A percentile compares a stretch with the other conserved stretches of the same genome.
phyloP scores from a whole-genome alignment of 2,113 vertebrate genomes.

The Lota lota region DNA sequence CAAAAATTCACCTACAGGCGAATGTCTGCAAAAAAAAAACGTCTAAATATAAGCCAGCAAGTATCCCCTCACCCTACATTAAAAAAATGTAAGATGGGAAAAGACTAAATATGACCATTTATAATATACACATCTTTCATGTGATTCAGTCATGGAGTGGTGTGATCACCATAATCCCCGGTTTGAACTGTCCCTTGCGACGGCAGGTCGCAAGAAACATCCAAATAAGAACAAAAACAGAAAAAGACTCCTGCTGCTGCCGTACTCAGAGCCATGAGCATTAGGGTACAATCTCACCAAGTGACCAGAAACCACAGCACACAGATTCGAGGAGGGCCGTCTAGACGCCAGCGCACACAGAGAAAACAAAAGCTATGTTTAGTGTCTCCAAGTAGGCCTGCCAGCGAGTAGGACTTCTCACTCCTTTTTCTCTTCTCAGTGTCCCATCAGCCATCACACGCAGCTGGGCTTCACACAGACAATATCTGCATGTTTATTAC shows the following conservation, averaged over 20 bases:
- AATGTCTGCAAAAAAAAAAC: slow-evolving; percentile 23
- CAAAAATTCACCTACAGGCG: slow-evolving; percentile 70
- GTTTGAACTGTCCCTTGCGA: too few relatives aligned
- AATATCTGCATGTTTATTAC: too few relatives aligned
- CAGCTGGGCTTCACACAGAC: too few relatives aligned
- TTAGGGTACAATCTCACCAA: slow-evolving; percentile 46
- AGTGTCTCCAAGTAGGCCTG: slow-evolving; percentile 48
- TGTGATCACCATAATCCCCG: background rate
- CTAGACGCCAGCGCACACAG: slow-evolving; percentile 51
- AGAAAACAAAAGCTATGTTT: slow-evolving; percentile 67
- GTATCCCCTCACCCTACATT: slow-evolving; percentile 5
- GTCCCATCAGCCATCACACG: too few relatives aligned
- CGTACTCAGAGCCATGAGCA: slow-evolving; percentile 36
- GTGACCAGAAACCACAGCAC: slow-evolving; percentile 53
- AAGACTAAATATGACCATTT: background rate
- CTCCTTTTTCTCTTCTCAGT: slow-evolving; percentile 4
- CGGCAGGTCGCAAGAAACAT: background rate
- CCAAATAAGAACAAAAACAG: background rate
- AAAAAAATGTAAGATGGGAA: background rate
- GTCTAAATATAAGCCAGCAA: slow-evolving; percentile 20
- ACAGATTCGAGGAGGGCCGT: slow-evolving; percentile 44
- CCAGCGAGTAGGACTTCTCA: slow-evolving; percentile 45
- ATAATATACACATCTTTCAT: background rate
- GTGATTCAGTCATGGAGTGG: background rate
- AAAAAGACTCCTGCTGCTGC: slow-evolving; percentile 6